Evolutionary conservation across 2,888 invertebrate species (phyloP), one percentile per base, ranked within the genome.

Genomic region (Drosophila sordidula): DNA sequence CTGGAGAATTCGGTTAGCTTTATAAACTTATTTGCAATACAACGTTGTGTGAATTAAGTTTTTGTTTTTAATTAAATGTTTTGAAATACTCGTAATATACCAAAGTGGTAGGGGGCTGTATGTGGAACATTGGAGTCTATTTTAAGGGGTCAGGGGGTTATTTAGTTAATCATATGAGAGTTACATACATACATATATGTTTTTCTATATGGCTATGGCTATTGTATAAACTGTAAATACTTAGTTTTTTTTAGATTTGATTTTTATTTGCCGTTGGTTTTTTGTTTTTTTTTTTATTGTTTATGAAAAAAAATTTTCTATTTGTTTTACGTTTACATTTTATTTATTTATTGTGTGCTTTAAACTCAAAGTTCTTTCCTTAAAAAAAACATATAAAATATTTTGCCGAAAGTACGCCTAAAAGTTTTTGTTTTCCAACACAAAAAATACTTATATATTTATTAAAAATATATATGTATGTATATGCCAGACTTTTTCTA

Each of bases 351-450:
- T 71, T 82, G 89, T 89, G 89, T 87, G 89, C 87, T 81, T 72
- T 34, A 73, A 74, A 71, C 71, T 72, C 75, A 14, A 14, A 41
- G 18, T 52, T 25, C 12, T 22, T 39, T 44, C 12, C 11, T 49
- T 9, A 6, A n/a, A 8, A 63, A 70, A 78, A 38, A 64, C 78
- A 65, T 50, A 56, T 75, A 72, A 82, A 86, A 78, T 71, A 18
- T 72, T 75, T 88, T 86, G 90, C 91, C 91, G 87, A 90, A 90
- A 90, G 82, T 89, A 70, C 65, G 81, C 80, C 75, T 78, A 80
- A 89, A 86, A 61, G 54, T 75, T 72, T 67, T 54, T 5, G 51
- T 70, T 69, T 66, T 54, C 46, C 6, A 67, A 73, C 55, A 51
- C 36, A 80, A 78, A 75, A 70, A 78, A 70, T 70, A 75, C 52